Base-by-base conservation (phyloP, 2,888 invertebrate genomes). In the Clanis bilineata region DNA sequence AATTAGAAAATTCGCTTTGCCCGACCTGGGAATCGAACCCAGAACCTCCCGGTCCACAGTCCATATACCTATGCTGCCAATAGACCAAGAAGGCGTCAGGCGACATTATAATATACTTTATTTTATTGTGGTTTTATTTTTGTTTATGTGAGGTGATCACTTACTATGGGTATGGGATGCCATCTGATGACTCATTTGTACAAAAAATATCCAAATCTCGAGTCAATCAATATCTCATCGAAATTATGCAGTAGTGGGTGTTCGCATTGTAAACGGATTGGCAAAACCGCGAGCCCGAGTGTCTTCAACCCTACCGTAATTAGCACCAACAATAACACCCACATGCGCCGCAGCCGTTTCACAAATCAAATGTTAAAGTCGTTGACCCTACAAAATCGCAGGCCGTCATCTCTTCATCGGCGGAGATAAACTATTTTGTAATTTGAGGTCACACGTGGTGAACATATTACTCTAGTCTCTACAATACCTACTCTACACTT, bases 301-400 rank as follows among this genome's bases (percentile, higher is more conserved):
- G 66, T 73, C 71, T 70, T 70, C 68, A 69, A 66, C 70, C 69
- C 75, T 70, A 64, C 57, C 66, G 68, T 73, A 79, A 80, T 80
- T 79, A 80, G 66, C 64, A 64, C 69, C 74, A 79, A 83, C 84
- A 86, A 86, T 88, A 81, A 83, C 86, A 79, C 85, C 83, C 79
- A 86, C 86, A 67, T 68, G 63, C 58, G 65, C 60, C 66, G 67
- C 71, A 66, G 61, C 57, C 63, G 69, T 65, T 71, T 71, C 70
- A 71, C 72, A 72, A 73, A 76, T 76, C 70, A 71, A 72, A 74
- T 70, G 64, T 68, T 62, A 59, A 69, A 68, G 80, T 76, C 79
- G 64, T 68, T 76, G 81, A 81, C 76, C 82, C 71, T 60, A 67
- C 60, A 55, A 67, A 67, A 57, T 54, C 39, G 62, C 64, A 39